phyloP scores from a whole-genome alignment of 2,797 vertebrate genomes.

The Chrysocyon brachyurus region DNA sequence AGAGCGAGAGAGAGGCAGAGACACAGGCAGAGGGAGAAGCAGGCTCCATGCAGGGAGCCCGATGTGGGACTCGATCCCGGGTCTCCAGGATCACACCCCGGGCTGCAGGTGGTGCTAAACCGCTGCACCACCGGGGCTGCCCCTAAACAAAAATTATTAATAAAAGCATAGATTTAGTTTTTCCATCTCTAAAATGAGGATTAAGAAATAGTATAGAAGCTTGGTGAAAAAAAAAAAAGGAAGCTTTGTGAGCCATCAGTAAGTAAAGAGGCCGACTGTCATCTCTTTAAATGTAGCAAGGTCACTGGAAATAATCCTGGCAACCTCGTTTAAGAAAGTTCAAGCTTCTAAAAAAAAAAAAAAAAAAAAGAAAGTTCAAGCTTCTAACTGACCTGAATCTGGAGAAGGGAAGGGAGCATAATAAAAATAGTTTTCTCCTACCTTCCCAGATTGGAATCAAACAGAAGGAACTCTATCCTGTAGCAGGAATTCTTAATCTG shows the following conservation, averaged over 20 bases:
- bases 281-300: conserved; percentile 45
- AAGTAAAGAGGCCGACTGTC: neutral
- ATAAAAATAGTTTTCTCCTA: neutral
- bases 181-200: neutral
- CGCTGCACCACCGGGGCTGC: no score
- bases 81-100: no score
- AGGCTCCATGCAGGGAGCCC: no score
- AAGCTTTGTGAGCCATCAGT: neutral
- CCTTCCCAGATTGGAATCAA: neutral
- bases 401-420: neutral
- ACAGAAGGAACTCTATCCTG: neutral
- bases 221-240: no score
- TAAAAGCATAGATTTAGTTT: neutral
- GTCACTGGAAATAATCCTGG: neutral
- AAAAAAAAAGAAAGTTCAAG: neutral
- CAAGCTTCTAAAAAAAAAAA: neutral
- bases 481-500: neutral
- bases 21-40: no score
- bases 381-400: conserved; percentile 33
- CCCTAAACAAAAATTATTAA: conserved; percentile 3
- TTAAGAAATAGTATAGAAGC: neutral
- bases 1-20: no score
- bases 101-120: no score
- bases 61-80: no score
- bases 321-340: neutral